Evolutionary conservation across 2,113 vertebrate genomes (phyloP), one percentile per base, ranked within the genome.

Genomic region (Aramus guarauna): DNA sequence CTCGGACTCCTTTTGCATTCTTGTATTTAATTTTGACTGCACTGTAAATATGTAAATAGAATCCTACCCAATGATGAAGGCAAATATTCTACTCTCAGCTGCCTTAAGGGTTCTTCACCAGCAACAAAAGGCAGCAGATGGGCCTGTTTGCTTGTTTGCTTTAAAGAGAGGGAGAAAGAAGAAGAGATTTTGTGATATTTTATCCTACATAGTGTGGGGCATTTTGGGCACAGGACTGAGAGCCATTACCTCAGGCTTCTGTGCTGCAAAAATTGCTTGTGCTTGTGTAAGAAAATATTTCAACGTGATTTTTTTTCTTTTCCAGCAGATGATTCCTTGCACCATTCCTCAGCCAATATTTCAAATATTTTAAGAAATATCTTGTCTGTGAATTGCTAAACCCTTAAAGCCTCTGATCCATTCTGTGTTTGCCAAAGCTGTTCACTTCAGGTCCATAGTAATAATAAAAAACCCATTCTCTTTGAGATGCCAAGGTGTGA

Each of bases 21-120:
- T 91, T 90, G 37, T 80, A 48, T 83, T 88, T 85, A 94, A 97
- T 94, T 94, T 89, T 90, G 68, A 62, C 94, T 75, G 34, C 63
- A 81, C 27, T 94, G 66, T 94, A 94, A 94, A 95, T 82, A 85
- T 11, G 20, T 81, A 62, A 74, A 75, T 75, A 80, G 81, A 84
- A 95, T 87, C 78, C n/a, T 81, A 50, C 29, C n/a, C 80, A 41
- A n/a, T 53, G 83, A 80, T 45, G 85, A 94, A 95, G 52, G 52
- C 62, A 93, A 86, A 84, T 92, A 91, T 76, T 78, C 74, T 17
- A 52, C 52, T 91, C 60, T 86, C 87, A 83, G 47, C 81, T 92
- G 83, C 50, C 60, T 95, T 94, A 90, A 94, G 85, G 68, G 62
- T 92, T 69, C 85, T 92, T 95, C 95, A 86, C 16, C n/a, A 74